Evolutionary conservation across 2,888 invertebrate genomes (phyloP).

Genomic region (Stegana nigrithorax): DNA sequence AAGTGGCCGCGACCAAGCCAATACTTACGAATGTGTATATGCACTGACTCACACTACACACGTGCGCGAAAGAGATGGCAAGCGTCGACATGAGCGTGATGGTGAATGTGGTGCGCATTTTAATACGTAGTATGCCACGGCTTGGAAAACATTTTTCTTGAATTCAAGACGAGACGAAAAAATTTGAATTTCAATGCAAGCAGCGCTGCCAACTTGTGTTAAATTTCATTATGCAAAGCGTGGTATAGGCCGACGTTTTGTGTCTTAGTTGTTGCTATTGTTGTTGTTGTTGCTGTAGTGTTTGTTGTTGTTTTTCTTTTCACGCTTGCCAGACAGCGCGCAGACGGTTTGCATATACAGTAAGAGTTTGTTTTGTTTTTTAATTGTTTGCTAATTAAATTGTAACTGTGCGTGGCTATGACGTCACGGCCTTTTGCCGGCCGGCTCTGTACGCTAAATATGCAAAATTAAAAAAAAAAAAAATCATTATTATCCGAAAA

Average conservation of each 20-base stretch:
- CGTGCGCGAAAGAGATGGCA: too few species aligned
- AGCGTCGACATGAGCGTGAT: not conserved
- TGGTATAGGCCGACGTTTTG: not conserved
- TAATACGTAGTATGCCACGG: too few species aligned
- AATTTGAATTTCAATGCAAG: conserved; percentile 8
- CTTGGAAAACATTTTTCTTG: too few species aligned
- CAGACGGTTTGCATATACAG: conserved; percentile 37
- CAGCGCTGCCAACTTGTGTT: conserved; percentile 10
- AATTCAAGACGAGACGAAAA: not conserved
- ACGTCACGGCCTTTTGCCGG: conserved; percentile 13
- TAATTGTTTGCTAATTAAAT: conserved; percentile 17
- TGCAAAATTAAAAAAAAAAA: not conserved
- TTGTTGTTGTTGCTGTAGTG: not conserved
- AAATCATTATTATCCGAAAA: not conserved
- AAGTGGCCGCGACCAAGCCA: conserved; percentile 48
- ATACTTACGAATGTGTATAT: not conserved
- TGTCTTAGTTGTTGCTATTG: not conserved
- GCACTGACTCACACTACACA: not conserved
- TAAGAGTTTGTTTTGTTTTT: conserved; percentile 3
- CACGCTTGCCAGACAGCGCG: conserved; percentile 56
- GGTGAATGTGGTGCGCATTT: conserved; percentile 10
- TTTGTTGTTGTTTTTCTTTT: too few species aligned
- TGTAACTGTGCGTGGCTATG: not conserved
- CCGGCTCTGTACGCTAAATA: not conserved
- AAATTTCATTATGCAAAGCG: conserved; percentile 12